Evolutionary conservation across 2,888 invertebrate species (phyloP), one percentile per base, ranked within the genome.

Genomic region (Cerceris rybyensis): DNA sequence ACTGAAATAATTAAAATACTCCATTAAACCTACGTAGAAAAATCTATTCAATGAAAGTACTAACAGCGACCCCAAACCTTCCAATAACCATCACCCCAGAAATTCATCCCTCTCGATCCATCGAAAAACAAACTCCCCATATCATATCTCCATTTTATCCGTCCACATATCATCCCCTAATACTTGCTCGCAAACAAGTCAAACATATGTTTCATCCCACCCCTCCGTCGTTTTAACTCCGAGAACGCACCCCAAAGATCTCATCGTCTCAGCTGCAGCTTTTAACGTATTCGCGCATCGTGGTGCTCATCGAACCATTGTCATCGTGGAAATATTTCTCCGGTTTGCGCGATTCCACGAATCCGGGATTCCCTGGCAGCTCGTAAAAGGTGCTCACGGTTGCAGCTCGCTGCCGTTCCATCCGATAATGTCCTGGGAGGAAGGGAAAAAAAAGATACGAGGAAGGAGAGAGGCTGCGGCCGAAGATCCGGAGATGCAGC

Each of bases 401-500:
- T 11, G 58, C 14, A 13, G 14, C 13, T n/a, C 41, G 41, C 13
- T 41, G 41, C 41, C 58, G 58, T 58, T 58, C 28, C 58, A 41
- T 39, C 58, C 58, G 58, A 58, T 58, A 58, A 58, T 58, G n/a
- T 5, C 2, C 13, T 39, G 49, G 43, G 42, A 5, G 41, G 16
- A 2, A 28, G 17, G 11, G 42, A 13, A 50, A 42, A 14, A n/a
- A 1, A 17, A 61, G 7, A 42, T 17, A 49, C 28, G 46, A 58
- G 60, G 14, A 71, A 43, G 42, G 16, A 52, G 43, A 55, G 64
- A 61, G 49, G 28, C 13, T 61, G 61, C 16, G 17, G 39, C 14
- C 43, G 63, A 6, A 28, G 28, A 14, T 42, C 63, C 52, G 28
- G 43, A 59, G 63, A 65, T 65, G 42, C 60, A 67, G 28, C 58